These are phyloP conservation scores for Diarsia mendica DNA, from an alignment of 2,888 invertebrate species.

Conservation along the genomic window DNA sequence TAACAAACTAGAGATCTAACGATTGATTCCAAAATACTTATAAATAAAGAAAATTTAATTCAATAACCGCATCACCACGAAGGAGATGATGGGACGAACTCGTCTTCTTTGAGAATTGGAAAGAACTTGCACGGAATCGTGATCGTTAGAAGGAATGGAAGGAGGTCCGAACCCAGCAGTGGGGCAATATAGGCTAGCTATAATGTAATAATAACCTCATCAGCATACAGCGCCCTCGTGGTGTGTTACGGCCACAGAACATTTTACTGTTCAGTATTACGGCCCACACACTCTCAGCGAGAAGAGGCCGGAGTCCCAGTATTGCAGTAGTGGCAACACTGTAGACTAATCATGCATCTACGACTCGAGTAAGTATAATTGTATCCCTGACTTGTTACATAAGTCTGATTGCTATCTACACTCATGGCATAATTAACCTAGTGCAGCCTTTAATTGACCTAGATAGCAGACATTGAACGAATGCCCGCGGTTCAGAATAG, in stretches of 20 bases:
- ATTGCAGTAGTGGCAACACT: neutral
- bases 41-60: neutral
- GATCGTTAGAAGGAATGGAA: too few relatives aligned
- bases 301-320: neutral
- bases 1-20: neutral
- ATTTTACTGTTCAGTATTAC: neutral
- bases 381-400: constrained; percentile 5
- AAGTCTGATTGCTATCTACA: constrained; percentile 11
- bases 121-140: too few relatives aligned
- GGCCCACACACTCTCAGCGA: neutral
- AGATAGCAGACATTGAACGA: constrained; percentile 51
- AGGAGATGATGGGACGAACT: too few relatives aligned
- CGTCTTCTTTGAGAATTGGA: too few relatives aligned
- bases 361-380: neutral
- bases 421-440: constrained; percentile 34
- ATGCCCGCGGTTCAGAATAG: constrained; percentile 30
- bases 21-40: neutral
- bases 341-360: neutral
- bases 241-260: neutral
- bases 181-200: too few relatives aligned
- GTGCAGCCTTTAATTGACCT: constrained; percentile 53
- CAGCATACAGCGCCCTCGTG: neutral
- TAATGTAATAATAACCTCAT: too few relatives aligned
- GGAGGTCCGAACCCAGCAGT: too few relatives aligned
- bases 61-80: neutral